Percentiles rank a stretch among this genome's conserved stretches.
These are phyloP conservation scores for Regulus satrapa DNA, from an alignment of 2,113 vertebrate genomes.

Conservation along the genomic window DNA sequence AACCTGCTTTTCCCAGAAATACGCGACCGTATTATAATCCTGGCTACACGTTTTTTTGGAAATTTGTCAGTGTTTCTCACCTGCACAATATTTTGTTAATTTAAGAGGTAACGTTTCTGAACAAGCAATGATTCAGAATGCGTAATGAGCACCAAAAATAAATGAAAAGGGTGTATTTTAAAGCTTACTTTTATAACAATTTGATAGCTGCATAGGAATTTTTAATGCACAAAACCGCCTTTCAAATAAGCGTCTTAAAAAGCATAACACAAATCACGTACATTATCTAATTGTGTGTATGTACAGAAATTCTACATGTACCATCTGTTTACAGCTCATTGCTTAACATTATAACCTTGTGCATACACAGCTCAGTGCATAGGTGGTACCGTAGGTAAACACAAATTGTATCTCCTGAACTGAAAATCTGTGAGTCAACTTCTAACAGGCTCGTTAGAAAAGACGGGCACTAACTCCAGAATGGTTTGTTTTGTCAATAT, in stretches of 20 bases:
- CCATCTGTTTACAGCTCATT: neutral
- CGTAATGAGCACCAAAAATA: neutral
- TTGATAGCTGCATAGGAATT: neutral
- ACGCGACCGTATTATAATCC: neutral
- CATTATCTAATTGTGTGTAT: neutral
- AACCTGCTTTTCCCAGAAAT: neutral
- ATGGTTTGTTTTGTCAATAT: slow-evolving; percentile 54
- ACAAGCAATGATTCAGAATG: neutral
- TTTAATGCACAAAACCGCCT: neutral
- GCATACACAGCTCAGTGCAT: neutral
- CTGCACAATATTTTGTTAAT: slow-evolving; percentile 13
- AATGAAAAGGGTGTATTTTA: neutral
- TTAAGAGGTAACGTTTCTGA: neutral
- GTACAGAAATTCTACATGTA: neutral
- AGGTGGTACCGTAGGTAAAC: neutral
- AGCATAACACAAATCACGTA: neutral
- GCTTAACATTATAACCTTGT: neutral
- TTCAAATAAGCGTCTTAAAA: neutral
- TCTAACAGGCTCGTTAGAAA: neutral
- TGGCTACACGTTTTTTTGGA: neutral
- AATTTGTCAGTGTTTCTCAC: neutral
- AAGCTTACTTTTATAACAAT: neutral
- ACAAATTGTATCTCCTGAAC: neutral
- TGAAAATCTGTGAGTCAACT: slow-evolving; percentile 4
- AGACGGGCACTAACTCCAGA: neutral